Evolutionary conservation across 1,140 invertebrate genomes (phyloP), one percentile per base, ranked within the genome.

Genomic region (Cheumatopsyche charites): DNA sequence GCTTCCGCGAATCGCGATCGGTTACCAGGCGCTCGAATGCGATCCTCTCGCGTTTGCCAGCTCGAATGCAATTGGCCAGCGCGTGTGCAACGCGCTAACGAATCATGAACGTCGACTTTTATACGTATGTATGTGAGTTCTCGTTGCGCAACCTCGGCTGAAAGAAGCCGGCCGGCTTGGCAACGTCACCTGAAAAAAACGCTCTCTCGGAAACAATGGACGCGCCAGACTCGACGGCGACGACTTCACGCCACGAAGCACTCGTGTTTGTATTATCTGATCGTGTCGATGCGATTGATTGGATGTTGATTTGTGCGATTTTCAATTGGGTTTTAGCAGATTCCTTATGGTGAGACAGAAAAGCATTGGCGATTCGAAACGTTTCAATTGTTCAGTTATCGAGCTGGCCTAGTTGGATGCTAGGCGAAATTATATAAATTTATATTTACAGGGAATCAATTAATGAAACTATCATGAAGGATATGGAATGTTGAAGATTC

Each of bases 1-100:
- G 66, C 66, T 68, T 68, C 66, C 66, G 47, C 66, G 55, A 68
- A 68, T 25, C 23, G 43, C 62, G 62, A 41, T 42, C 62, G 62
- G 36, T 42, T 12, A 45, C 26, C 21, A 63, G 13, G 62, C 23
- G 55, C 26, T 42, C 23, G 13, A n/a, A n/a, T 12, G 19, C 62
- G n/a, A 55, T 68, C 7, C 25, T 47, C 66, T 36, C 26, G 47
- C 66, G 36, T n/a, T 15, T 45, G 49, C 1, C 47, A 26, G 63
- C 12, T n/a, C 23, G 21, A 26, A 42, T 7, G n/a, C 4, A 42
- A 49, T n/a, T n/a, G n/a, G n/a, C n/a, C 49, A 11, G 41, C 12
- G 13, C 15, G 15, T 3, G 13, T 47, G 15, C 11, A n/a, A 47
- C 15, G 43, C 43, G 15, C 43, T 5, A 47, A 15, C 13, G 43